A percentile compares a stretch with the other conserved stretches of the same genome.
Evolutionary conservation across 2,797 vertebrate genomes (phyloP).

Genomic region (Micromesistius poutassou): DNA sequence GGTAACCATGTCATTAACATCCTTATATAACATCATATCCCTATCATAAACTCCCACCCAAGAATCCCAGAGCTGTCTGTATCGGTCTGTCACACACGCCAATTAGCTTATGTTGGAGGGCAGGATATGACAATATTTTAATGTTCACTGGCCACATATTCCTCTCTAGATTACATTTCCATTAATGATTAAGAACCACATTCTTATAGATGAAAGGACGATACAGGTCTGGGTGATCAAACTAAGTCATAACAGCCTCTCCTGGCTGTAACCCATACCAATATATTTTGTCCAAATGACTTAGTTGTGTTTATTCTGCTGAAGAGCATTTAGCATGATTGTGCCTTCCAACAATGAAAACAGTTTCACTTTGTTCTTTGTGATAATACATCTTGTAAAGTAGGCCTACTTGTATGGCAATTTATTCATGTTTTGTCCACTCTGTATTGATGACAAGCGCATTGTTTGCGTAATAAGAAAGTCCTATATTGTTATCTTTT

Average conservation of each 20-base stretch:
- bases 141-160: neutral
- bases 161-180: neutral
- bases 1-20: constrained; percentile 2
- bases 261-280: neutral
- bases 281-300: neutral
- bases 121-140: neutral
- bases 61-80: neutral
- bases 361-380: neutral
- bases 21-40: neutral
- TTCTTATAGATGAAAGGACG: too few species aligned
- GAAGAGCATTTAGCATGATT: neutral
- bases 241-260: neutral
- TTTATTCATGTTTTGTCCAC: neutral
- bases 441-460: neutral
- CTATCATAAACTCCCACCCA: neutral
- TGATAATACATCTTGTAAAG: neutral
- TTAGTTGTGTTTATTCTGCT: neutral
- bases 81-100: neutral
- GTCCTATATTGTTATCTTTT: neutral
- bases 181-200: neutral
- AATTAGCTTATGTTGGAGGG: neutral
- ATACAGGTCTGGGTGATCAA: neutral
- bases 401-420: too few species aligned
- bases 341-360: neutral
- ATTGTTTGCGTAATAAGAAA: neutral